These are phyloP conservation scores for Larimichthys polyactis DNA, from an alignment of 2,113 vertebrate species.

Conservation along the genomic window DNA sequence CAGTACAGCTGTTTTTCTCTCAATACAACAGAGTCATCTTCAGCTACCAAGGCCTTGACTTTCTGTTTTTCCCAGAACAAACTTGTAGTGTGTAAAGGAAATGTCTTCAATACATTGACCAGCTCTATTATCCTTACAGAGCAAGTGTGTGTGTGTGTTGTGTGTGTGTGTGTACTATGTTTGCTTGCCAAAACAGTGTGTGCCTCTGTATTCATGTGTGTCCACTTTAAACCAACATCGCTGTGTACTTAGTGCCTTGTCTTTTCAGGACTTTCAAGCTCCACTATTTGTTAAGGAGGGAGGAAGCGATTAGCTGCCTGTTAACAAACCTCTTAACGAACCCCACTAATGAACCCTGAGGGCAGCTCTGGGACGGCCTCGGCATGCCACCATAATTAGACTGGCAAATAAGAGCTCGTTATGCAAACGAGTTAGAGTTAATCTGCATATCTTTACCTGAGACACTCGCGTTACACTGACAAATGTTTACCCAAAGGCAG, in stretches of 20 bases:
- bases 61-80: conserved; percentile 24
- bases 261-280: conserved; percentile 66
- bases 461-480: conserved; percentile 62
- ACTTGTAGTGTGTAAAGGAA: conserved; percentile 30
- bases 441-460: conserved; percentile 81
- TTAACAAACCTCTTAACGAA: conserved; percentile 80
- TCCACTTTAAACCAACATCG: conserved; percentile 49
- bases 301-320: conserved; percentile 76
- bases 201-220: conserved; percentile 7
- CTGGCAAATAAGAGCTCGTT: conserved; percentile 78
- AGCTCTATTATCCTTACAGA: conserved; percentile 25
- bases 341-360: conserved; percentile 77
- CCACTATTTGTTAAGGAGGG: conserved; percentile 72
- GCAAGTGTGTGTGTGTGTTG: background rate
- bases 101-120: conserved; percentile 30
- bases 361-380: conserved; percentile 74
- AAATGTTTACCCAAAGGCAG: conserved; percentile 73
- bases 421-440: conserved; percentile 74
- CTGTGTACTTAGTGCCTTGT: conserved; percentile 47
- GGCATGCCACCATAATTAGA: conserved; percentile 72
- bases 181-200: conserved; percentile 20
- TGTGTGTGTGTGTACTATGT: conserved; percentile 31
- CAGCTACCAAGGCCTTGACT: background rate
- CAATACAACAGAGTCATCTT: background rate
- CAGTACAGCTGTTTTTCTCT: background rate